A percentile compares a stretch with the other conserved stretches of the same genome.
Evolutionary conservation across 1,140 invertebrate genomes (phyloP).

Genomic region (Caenorhabditis remanei): DNA sequence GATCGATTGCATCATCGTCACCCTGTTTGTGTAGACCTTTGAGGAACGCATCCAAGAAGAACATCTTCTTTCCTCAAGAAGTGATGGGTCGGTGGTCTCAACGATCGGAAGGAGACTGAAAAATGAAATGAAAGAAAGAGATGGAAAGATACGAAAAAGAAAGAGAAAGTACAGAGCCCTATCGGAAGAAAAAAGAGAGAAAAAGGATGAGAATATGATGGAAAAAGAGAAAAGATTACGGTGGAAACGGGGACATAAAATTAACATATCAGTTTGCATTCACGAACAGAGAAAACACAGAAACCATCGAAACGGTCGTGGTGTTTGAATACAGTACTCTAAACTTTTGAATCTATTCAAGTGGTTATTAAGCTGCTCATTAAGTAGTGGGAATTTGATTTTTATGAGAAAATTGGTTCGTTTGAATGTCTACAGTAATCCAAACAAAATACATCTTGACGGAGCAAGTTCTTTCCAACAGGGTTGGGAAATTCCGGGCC

Average conservation of each 20-base stretch:
- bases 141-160: neutral
- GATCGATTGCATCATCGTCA: conserved; percentile 81
- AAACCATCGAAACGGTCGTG: neutral
- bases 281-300: neutral
- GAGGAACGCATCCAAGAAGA: conserved; percentile 77
- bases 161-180: conserved; percentile 4
- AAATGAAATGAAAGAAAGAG: neutral
- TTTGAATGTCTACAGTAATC: too few species aligned
- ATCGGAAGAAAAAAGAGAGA: neutral
- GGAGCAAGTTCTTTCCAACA: too few species aligned
- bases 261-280: conserved; percentile 48
- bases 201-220: neutral
- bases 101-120: conserved; percentile 61
- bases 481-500: too few species aligned
- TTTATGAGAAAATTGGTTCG: too few species aligned
- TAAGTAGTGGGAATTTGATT: neutral
- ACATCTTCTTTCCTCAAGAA: conserved; percentile 68
- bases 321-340: neutral
- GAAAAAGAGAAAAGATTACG: conserved; percentile 20
- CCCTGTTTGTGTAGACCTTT: conserved; percentile 78
- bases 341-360: neutral
- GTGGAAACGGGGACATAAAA: neutral
- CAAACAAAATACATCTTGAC: too few species aligned
- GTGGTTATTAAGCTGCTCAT: too few species aligned
- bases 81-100: conserved; percentile 45